Conservation (phyloP, 2,113 vertebrate species). For the Trogon melanurus region DNA sequence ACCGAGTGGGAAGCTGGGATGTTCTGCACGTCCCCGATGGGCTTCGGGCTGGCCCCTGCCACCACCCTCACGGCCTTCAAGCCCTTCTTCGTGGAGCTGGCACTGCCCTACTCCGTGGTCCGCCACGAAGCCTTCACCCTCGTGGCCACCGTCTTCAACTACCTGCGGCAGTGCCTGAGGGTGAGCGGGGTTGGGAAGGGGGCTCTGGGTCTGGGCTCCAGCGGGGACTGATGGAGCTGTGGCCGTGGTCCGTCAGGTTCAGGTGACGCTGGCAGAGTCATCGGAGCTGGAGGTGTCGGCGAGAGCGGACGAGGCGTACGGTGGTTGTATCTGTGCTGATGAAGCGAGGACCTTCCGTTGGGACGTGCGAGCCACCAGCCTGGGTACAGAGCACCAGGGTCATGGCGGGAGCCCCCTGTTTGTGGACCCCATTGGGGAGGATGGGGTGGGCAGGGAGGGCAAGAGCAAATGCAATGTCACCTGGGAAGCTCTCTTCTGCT, state of each 20-base stretch:
- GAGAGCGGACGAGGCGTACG: accelerated
- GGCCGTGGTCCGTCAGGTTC: accelerated
- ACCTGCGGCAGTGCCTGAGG: slow-evolving; percentile 80
- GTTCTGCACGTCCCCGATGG: slow-evolving; percentile 76
- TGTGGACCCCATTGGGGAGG: background rate
- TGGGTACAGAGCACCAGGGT: background rate
- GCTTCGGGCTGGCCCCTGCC: slow-evolving; percentile 78
- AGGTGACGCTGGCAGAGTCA: background rate
- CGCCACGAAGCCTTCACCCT: slow-evolving; percentile 77
- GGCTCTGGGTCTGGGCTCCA: background rate
- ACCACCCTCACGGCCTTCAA: slow-evolving; percentile 74
- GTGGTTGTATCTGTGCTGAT: background rate
- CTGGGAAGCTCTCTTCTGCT: accelerated
- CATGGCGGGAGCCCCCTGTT: accelerated
- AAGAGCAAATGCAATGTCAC: background rate
- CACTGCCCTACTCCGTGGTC: slow-evolving; percentile 78
- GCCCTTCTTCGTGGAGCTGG: slow-evolving; percentile 82
- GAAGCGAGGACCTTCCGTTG: slow-evolving; percentile 41
- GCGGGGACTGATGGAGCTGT: background rate
- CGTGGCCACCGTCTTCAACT: slow-evolving; percentile 81
- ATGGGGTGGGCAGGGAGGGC: background rate
- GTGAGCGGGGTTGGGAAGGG: slow-evolving; percentile 48
- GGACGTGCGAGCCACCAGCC: background rate
- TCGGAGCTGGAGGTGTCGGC: background rate
- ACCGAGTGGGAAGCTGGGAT: slow-evolving; percentile 78